Evolutionary conservation across 2,113 vertebrate species (phyloP).

Genomic region (Opisthocomus hoazin): DNA sequence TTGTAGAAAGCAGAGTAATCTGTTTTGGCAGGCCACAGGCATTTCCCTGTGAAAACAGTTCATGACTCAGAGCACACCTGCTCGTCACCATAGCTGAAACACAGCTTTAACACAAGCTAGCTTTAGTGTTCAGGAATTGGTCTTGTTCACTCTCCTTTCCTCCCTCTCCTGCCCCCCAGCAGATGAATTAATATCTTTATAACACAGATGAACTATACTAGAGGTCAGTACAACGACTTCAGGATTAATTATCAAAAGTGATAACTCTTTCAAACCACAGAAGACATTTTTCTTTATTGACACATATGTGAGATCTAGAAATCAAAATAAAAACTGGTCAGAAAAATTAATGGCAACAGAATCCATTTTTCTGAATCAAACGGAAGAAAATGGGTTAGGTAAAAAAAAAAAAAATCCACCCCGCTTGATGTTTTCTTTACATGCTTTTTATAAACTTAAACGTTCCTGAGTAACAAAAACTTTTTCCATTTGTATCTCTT

Average conservation of each 20-base stretch:
- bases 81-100: background rate
- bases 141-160: background rate
- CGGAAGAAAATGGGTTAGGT: background rate
- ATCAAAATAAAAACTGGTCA: background rate
- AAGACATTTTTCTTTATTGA: background rate
- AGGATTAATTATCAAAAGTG: background rate
- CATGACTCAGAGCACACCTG: background rate
- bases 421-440: background rate
- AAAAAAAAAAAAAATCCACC: background rate
- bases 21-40: background rate
- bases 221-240: background rate
- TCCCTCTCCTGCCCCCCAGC: background rate
- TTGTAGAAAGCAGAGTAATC: background rate
- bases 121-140: background rate
- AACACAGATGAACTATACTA: background rate
- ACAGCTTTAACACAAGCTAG: background rate
- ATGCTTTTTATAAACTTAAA: background rate
- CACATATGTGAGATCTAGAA: background rate
- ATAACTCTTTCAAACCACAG: background rate
- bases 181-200: background rate
- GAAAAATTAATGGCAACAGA: background rate
- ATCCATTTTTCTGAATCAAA: background rate
- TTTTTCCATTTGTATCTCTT: background rate
- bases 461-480: background rate
- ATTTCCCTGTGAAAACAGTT: background rate